These are phyloP conservation scores for Montipora capricornis DNA, from an alignment of 64 coral and sea anemone genomes.

Conservation along the genomic window DNA sequence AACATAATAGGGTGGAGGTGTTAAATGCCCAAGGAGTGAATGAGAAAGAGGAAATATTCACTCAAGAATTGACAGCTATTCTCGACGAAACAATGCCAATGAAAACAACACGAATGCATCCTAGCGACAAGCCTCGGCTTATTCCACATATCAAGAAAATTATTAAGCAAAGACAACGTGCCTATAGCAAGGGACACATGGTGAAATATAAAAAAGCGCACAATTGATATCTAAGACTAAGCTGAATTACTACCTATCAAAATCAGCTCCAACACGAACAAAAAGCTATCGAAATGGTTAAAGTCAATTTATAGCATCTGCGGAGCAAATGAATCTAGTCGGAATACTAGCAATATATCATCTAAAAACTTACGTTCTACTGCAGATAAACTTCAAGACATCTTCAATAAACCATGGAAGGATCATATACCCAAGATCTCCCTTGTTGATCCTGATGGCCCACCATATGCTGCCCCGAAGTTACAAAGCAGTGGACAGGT, in stretches of 20 bases:
- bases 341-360: no score
- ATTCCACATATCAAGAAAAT: no score
- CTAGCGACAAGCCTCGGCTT: no score
- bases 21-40: not conserved
- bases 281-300: not conserved
- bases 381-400: no score
- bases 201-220: slow-evolving; percentile 23
- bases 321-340: no score
- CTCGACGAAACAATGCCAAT: slow-evolving; percentile 13
- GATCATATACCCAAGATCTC: slow-evolving; percentile 9
- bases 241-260: slow-evolving; percentile 1
- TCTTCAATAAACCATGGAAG: not conserved
- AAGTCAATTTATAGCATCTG: no score
- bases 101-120: no score
- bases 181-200: slow-evolving; percentile 9
- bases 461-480: not conserved
- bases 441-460: not conserved
- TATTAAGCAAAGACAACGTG: slow-evolving; percentile 37
- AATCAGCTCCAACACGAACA: not conserved
- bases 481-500: slow-evolving; percentile 26
- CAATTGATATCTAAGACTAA: slow-evolving; percentile 33
- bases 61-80: slow-evolving; percentile 1
- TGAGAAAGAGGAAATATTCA: slow-evolving; percentile 8
- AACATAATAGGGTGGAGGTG: not conserved
- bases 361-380: no score